A percentile compares a stretch with the other conserved stretches of the same genome.
These are phyloP conservation scores for Zonotrichia albicollis DNA, from an alignment of 2,797 vertebrate genomes.

Conservation along the genomic window DNA sequence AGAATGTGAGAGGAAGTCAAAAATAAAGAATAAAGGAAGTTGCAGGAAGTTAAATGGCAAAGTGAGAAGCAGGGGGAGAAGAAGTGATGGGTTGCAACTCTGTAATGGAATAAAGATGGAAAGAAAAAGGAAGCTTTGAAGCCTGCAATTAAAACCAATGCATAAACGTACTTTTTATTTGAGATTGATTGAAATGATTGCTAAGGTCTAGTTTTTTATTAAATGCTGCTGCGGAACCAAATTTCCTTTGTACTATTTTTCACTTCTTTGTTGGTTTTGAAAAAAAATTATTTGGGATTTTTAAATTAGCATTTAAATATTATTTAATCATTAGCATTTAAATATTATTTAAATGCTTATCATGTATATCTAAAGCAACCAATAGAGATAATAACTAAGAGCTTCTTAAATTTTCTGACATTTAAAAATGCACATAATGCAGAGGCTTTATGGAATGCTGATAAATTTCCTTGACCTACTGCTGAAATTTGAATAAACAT, in stretches of 20 bases:
- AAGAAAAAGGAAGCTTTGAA: background rate
- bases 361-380: background rate
- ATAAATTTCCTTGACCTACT: background rate
- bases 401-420: conserved; percentile 16
- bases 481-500: conserved; percentile 37
- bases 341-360: conserved; percentile 8
- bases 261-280: background rate
- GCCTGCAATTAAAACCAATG: background rate
- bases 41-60: background rate
- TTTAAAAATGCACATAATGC: background rate
- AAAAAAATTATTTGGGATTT: background rate
- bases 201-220: background rate
- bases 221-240: background rate
- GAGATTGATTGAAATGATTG: background rate
- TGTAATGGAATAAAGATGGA: background rate
- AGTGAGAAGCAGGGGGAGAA: background rate
- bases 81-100: background rate
- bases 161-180: background rate
- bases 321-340: background rate
- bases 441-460: background rate
- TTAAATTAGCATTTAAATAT: background rate
- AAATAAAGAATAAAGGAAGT: background rate
- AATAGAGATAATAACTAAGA: background rate
- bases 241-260: background rate
- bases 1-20: background rate